Percentiles rank a stretch among this genome's conserved stretches.
phyloP scores from a whole-genome alignment of 2,888 invertebrate genomes.

The Loripinus fragilis region DNA sequence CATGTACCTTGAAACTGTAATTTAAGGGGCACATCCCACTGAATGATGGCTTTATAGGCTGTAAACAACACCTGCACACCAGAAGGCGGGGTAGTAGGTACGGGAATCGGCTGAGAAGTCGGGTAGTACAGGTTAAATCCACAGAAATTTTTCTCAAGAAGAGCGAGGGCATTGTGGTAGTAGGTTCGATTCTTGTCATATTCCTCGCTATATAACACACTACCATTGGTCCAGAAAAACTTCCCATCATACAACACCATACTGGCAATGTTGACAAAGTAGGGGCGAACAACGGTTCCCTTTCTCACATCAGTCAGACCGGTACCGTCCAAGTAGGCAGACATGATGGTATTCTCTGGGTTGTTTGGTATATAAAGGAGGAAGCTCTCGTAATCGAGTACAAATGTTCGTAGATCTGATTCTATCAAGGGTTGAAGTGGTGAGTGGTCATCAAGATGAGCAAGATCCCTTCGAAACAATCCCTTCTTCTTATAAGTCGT shows the following conservation, averaged over 20 bases:
- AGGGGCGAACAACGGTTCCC: conserved; percentile 89
- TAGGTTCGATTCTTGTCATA: conserved; percentile 89
- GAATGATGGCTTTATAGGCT: conserved; percentile 88
- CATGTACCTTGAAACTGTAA: conserved; percentile 76
- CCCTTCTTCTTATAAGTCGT: conserved; percentile 86
- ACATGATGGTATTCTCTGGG: conserved; percentile 90
- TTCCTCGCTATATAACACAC: conserved; percentile 91
- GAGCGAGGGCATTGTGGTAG: conserved; percentile 88
- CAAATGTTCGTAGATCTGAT: conserved; percentile 90
- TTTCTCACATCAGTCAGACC: conserved; percentile 86
- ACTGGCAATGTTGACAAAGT: conserved; percentile 90
- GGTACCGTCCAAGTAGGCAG: conserved; percentile 91
- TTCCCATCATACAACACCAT: conserved; percentile 87
- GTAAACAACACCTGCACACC: conserved; percentile 92
- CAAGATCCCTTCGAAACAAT: conserved; percentile 90
- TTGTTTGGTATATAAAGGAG: conserved; percentile 91
- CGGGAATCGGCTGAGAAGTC: conserved; percentile 90
- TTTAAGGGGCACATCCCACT: conserved; percentile 91
- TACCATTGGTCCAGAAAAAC: conserved; percentile 94
- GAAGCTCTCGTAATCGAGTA: conserved; percentile 92
- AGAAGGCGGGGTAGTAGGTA: conserved; percentile 91
- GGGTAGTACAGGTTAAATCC: conserved; percentile 87
- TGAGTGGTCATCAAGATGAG: conserved; percentile 85
- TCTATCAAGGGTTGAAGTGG: conserved; percentile 77
- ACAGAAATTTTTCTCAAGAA: conserved; percentile 85